Percentiles rank a stretch among this genome's conserved stretches.
phyloP scores from a whole-genome alignment of 2,113 vertebrate species.

The Crotalus helleri region DNA sequence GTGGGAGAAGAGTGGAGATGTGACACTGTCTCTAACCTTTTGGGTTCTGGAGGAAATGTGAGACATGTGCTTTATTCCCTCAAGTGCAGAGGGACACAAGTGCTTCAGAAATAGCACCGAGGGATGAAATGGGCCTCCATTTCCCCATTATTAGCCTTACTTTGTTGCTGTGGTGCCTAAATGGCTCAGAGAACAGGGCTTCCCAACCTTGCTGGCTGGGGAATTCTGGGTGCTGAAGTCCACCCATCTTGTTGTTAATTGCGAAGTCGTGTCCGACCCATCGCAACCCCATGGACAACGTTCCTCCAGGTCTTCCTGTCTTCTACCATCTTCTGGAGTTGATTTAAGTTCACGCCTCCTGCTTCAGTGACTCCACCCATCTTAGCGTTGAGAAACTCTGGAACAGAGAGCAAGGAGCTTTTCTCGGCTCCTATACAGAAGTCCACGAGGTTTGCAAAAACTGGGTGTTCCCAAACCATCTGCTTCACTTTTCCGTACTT shows the following conservation, averaged over 20 bases:
- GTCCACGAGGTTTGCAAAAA: accelerated
- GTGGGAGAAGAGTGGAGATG: not conserved
- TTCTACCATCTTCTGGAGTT: too few relatives aligned
- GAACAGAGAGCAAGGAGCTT: too few relatives aligned
- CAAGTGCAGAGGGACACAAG: not conserved
- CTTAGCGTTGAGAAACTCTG: not conserved
- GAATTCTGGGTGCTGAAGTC: too few relatives aligned
- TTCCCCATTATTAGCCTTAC: not conserved
- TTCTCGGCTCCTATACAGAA: not conserved
- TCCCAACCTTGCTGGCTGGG: too few relatives aligned
- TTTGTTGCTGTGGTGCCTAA: not conserved
- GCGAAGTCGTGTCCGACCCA: too few relatives aligned
- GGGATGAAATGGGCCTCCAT: not conserved
- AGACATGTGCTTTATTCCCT: not conserved
- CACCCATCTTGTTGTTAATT: not conserved
- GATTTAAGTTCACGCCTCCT: too few relatives aligned
- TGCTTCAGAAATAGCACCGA: not conserved
- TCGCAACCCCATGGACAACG: too few relatives aligned
- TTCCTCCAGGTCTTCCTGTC: too few relatives aligned
- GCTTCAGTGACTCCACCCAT: not conserved
- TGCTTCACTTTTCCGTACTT: accelerated
- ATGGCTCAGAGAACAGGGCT: too few relatives aligned
- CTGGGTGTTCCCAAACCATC: not conserved
- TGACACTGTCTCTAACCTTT: not conserved
- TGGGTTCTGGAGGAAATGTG: not conserved